Conservation (phyloP, 2,797 vertebrate genomes). For the Darevskia nairensis region DNA sequence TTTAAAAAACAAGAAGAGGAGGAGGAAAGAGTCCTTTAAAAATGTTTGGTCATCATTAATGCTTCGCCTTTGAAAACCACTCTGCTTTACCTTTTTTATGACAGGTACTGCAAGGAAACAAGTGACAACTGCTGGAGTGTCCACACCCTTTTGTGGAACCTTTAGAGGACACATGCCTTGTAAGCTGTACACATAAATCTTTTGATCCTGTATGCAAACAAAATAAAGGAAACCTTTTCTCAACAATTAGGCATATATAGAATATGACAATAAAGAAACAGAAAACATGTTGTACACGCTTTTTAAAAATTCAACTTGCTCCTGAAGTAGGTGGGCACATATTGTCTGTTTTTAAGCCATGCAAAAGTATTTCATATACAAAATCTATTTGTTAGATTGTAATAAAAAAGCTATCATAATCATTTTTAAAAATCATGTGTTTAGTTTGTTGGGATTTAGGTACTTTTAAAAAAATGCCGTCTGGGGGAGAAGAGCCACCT, state of each 20-base stretch:
- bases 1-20: neutral
- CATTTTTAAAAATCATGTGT: too few relatives aligned
- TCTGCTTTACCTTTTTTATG: conserved; percentile 84
- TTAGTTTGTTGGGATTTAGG: too few relatives aligned
- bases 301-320: too few relatives aligned
- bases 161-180: conserved; percentile 97
- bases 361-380: too few relatives aligned
- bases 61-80: neutral
- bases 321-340: neutral
- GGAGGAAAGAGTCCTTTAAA: neutral
- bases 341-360: neutral
- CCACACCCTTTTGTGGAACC: conserved; percentile 86
- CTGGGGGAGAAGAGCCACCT: neutral
- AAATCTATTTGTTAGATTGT: too few relatives aligned
- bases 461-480: too few relatives aligned
- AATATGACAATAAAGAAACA: neutral
- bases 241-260: neutral
- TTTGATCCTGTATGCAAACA: conserved; percentile 87
- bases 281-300: neutral
- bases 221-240: conserved; percentile 19
- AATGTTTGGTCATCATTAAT: neutral
- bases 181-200: conserved; percentile 92
- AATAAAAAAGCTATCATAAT: too few relatives aligned
- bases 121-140: conserved; percentile 90
- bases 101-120: conserved; percentile 88